phyloP scores from a whole-genome alignment of 2,888 invertebrate species.

The Apoda limacodes region DNA sequence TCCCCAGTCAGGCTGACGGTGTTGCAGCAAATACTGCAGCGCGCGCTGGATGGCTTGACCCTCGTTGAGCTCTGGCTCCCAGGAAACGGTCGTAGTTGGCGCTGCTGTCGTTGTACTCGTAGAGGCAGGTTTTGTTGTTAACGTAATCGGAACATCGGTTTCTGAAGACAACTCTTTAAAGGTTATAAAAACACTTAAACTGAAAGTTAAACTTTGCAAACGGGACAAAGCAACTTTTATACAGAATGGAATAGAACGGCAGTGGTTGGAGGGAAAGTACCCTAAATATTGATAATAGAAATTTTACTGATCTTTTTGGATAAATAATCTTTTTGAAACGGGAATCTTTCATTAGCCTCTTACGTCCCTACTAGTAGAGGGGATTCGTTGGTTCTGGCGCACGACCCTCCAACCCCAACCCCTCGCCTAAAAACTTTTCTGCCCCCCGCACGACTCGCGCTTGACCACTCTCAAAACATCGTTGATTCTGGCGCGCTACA shows the following conservation, averaged over 20 bases:
- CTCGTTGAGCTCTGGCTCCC: constrained; percentile 53
- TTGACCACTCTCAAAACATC: no score
- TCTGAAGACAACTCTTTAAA: constrained; percentile 28
- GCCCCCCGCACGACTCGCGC: no score
- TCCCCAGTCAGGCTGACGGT: constrained; percentile 81
- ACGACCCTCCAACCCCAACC: no score
- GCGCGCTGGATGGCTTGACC: constrained; percentile 76
- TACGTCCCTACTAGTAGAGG: no score
- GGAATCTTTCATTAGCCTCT: no score
- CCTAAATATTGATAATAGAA: not conserved
- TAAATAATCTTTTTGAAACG: no score
- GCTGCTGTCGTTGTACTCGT: constrained; percentile 26
- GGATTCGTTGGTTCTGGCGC: no score
- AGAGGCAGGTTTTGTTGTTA: constrained; percentile 32
- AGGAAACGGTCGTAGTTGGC: constrained; percentile 46
- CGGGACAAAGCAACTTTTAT: constrained; percentile 4
- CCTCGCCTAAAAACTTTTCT: no score
- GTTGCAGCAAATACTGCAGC: constrained; percentile 78
- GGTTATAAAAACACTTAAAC: constrained; percentile 29
- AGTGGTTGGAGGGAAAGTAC: not conserved
- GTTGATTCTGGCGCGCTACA: no score
- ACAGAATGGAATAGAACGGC: not conserved
- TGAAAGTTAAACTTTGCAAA: no score
- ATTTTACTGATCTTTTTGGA: no score
- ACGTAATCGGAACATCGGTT: constrained; percentile 45